Base-by-base conservation (phyloP, 1,140 invertebrate species). In the Cryptotermes secundus region DNA sequence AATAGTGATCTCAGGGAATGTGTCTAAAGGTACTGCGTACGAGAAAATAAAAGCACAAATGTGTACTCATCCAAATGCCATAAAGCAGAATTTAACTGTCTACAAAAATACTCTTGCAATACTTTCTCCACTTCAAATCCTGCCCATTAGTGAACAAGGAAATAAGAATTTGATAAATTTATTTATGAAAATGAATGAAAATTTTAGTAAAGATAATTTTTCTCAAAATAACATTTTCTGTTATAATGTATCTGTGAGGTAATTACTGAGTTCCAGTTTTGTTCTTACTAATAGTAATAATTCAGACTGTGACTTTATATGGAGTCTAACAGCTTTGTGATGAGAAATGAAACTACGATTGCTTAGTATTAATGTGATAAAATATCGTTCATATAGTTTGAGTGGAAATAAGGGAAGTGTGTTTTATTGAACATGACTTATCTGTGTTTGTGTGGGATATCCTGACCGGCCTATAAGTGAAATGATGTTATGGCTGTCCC, bases 1-100 rank as follows among this genome's bases (percentile, higher is more conserved):
- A 72, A n/a, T 72, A 72, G 59, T 14, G 59, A 72, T 72, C 59
- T 72, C 59, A 72, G 59, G 59, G 59, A 72, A 72, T 12, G 59
- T 72, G 4, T n/a, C 59, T 31, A 72, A 72, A 31, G 59, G 59
- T 72, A 72, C 14, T n/a, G 22, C 3, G 24, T 65, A 65, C 26
- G n/a, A 31, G n/a, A 19, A 31, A n/a, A 72, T 22, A 72, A 72
- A 72, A 72, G 59, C 59, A 72, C 59, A 72, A 72, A n/a, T 72
- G 31, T 31, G 59, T 31, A 72, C 59, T n/a, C 59, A 31, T 31
- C 53, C 26, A 72, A 26, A 72, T 72, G 31, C 0, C 26, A 14
- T 26, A 72, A 72, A 31, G 59, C 59, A n/a, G 59, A 72, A 72
- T 2, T 31, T 26, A 72, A 14, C 59, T 72, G 59, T 72, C 59